phyloP scores from a whole-genome alignment of 2,113 vertebrate genomes.

The Sus scrofa region T2T-Sscrofa CM000816.6:30188501-30189000 shows the following conservation, averaged over 20 bases:
- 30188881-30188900: constrained; percentile 60
- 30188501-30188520: neutral
- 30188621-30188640: constrained; percentile 26
- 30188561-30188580: neutral
- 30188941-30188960: neutral
- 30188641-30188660: neutral
- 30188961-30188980: neutral
- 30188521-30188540: neutral
- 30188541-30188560: neutral
- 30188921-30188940: constrained; percentile 16
- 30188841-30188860: constrained; percentile 68
- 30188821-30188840: constrained; percentile 73
- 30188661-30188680: constrained; percentile 25
- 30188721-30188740: constrained; percentile 73
- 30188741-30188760: constrained; percentile 67
- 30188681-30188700: neutral
- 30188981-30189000: neutral
- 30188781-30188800: constrained; percentile 75
- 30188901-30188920: constrained; percentile 64
- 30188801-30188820: constrained; percentile 69
- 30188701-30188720: constrained; percentile 6
- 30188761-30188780: constrained; percentile 79
- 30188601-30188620: neutral
- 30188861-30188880: constrained; percentile 81
- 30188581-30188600: neutral